phyloP scores from a whole-genome alignment of 2,797 vertebrate species.

The Sebastes dallii region DNA sequence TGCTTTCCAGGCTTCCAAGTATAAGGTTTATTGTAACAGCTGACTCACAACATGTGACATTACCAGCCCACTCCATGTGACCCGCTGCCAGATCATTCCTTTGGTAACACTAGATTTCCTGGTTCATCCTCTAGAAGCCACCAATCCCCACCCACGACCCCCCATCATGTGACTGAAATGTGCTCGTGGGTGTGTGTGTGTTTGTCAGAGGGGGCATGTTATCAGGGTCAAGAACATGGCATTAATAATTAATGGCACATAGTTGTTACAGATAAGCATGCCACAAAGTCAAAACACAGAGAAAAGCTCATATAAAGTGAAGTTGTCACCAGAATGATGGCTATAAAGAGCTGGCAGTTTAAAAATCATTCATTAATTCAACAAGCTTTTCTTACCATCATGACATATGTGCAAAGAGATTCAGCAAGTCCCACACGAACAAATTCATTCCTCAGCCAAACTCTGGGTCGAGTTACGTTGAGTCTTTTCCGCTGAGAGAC shows the following conservation, averaged over 20 bases:
- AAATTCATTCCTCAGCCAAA: conserved; percentile 61
- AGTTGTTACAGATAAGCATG: background rate
- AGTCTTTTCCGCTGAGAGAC: conserved; percentile 22
- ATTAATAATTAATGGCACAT: conserved; percentile 53
- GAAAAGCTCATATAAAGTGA: background rate
- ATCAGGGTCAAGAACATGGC: conserved; percentile 37
- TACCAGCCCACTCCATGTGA: conserved; percentile 33
- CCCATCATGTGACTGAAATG: conserved; percentile 36
- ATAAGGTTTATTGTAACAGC: conserved; percentile 46
- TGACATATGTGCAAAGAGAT: conserved; percentile 83
- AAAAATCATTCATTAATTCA: background rate
- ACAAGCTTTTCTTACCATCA: conserved; percentile 86
- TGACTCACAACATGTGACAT: conserved; percentile 55
- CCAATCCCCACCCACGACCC: conserved; percentile 35
- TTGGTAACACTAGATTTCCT: conserved; percentile 34
- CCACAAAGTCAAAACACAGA: background rate
- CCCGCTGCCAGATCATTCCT: conserved; percentile 26
- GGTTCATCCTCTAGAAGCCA: conserved; percentile 36
- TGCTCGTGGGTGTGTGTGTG: background rate
- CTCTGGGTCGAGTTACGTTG: conserved; percentile 30
- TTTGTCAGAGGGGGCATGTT: background rate
- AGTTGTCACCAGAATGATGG: background rate
- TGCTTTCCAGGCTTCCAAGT: conserved; percentile 4
- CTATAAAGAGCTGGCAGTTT: background rate
- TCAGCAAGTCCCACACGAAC: conserved; percentile 85